Evolutionary conservation across 2,797 vertebrate species (phyloP).

Genomic region (Rhadinocentrus ornatus): DNA sequence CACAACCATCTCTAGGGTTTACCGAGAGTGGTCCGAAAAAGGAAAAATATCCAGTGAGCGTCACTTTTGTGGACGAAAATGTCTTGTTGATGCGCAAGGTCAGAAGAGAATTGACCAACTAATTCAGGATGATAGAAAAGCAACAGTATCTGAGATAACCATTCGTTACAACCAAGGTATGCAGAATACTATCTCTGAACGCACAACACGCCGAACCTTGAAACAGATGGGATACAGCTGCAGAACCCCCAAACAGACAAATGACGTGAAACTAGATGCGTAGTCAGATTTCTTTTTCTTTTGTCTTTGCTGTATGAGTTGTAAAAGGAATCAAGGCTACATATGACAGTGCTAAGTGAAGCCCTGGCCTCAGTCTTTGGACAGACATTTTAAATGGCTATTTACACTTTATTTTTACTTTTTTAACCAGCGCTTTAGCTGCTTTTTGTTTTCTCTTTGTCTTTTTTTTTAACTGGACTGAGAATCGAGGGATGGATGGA

Average conservation of each 20-base stretch:
- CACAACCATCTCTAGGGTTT: constrained; percentile 1
- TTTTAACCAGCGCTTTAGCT: neutral
- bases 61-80: neutral
- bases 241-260: neutral
- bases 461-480: no score
- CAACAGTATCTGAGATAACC: neutral
- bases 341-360: no score
- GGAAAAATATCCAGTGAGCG: neutral
- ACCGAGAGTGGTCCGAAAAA: neutral
- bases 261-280: neutral
- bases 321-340: neutral
- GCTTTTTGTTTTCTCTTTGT: constrained; percentile 21
- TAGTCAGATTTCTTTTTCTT: neutral
- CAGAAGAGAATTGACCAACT: neutral
- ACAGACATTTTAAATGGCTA: neutral
- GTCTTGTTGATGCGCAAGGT: neutral
- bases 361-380: neutral
- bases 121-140: neutral
- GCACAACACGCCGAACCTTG: neutral
- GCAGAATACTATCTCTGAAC: neutral
- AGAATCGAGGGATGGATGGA: neutral
- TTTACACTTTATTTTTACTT: neutral
- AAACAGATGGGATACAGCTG: neutral
- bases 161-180: neutral
- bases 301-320: neutral